These are phyloP conservation scores for Acrocera orbiculus DNA, from an alignment of 2,888 invertebrate genomes.

Conservation along the genomic window DNA sequence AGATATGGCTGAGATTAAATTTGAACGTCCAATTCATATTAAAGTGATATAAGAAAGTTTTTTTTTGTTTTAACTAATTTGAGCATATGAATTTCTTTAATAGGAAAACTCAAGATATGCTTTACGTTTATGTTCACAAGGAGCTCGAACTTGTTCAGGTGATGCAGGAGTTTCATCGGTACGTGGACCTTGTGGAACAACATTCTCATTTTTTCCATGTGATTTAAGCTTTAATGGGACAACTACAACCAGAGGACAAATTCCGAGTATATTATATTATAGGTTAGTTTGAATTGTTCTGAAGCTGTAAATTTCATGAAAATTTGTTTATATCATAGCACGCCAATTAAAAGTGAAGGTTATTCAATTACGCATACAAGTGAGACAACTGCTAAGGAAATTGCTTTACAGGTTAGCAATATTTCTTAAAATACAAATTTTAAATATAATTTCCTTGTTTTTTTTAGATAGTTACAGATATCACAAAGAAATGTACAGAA, in stretches of 20 bases:
- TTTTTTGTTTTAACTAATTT: background rate
- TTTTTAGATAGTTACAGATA: constrained; percentile 55
- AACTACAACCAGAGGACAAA: constrained; percentile 82
- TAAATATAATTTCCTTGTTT: background rate
- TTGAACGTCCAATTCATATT: constrained; percentile 69
- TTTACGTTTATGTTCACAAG: constrained; percentile 70
- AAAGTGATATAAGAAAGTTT: constrained; percentile 38
- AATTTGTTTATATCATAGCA: constrained; percentile 16
- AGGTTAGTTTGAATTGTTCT: constrained; percentile 5
- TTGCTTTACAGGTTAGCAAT: constrained; percentile 42
- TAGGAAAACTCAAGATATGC: constrained; percentile 81
- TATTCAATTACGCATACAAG: constrained; percentile 16
- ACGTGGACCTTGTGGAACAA: constrained; percentile 82
- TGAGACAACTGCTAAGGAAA: constrained; percentile 28
- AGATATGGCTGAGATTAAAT: constrained; percentile 79
- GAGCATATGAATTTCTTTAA: constrained; percentile 5
- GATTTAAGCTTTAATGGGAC: constrained; percentile 94
- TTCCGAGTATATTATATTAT: constrained; percentile 75
- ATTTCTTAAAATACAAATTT: no score
- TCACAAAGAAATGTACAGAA: constrained; percentile 59
- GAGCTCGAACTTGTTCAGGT: constrained; percentile 84
- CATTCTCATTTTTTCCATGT: constrained; percentile 78
- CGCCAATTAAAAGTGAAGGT: constrained; percentile 24
- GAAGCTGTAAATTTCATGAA: background rate
- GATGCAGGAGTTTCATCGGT: constrained; percentile 79